Evolutionary conservation across 23 tunicate species (phyloP).

Genomic region (Aplidium turbinatum): DNA sequence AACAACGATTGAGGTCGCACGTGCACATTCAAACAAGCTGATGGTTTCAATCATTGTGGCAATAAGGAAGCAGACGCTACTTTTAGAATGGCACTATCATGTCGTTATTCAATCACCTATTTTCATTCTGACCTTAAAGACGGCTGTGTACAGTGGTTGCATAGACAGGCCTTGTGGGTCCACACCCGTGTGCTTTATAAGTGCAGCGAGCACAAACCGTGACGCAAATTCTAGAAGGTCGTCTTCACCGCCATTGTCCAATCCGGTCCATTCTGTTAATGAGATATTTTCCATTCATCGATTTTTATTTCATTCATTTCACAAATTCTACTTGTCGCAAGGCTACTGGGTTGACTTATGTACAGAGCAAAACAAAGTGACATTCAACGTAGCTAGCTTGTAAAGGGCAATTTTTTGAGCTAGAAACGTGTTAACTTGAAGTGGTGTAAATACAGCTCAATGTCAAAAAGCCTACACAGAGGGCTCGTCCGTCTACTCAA

Average conservation of each 20-base stretch:
- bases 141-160: constrained; percentile 55
- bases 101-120: no score
- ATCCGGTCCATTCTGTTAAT: constrained; percentile 59
- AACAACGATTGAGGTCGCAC: no score
- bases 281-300: no score
- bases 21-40: no score
- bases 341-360: background rate
- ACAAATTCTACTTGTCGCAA: background rate
- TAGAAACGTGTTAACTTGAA: background rate
- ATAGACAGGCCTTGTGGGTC: constrained; percentile 38
- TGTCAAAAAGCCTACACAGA: background rate
- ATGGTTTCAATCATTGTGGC: no score
- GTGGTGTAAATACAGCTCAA: background rate
- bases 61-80: no score
- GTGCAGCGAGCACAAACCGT: constrained; percentile 63
- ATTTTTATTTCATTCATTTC: no score
- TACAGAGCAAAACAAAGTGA: background rate
- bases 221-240: constrained; percentile 36
- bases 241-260: constrained; percentile 65
- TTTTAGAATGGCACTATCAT: no score
- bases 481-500: no score
- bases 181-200: constrained; percentile 64
- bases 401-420: background rate
- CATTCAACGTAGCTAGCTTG: background rate
- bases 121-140: constrained; percentile 67